Evolutionary conservation across 1,140 invertebrate genomes (phyloP).

Genomic region (Nasonia longicornis): DNA sequence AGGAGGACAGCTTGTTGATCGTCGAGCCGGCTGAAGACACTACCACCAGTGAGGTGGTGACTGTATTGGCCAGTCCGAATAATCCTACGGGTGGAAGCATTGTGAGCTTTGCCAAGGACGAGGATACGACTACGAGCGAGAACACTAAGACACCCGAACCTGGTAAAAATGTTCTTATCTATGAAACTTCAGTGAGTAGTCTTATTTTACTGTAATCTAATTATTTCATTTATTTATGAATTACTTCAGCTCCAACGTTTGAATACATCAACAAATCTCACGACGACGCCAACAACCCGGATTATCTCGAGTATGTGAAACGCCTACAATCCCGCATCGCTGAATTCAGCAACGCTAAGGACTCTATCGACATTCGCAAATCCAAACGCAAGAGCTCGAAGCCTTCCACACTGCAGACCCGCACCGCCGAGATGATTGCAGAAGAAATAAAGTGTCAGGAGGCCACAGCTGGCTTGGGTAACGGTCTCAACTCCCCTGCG

Average conservation of each 20-base stretch:
- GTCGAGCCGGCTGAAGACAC: constrained; percentile 68
- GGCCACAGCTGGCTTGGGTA: constrained; percentile 46
- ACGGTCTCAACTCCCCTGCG: constrained; percentile 63
- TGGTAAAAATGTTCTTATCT: not conserved
- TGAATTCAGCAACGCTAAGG: constrained; percentile 79
- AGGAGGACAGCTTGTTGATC: constrained; percentile 73
- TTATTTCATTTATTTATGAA: not conserved
- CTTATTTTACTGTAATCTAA: not conserved
- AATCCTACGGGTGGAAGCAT: constrained; percentile 59
- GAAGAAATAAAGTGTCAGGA: constrained; percentile 64
- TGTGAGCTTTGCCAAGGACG: not conserved
- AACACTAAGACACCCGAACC: constrained; percentile 20
- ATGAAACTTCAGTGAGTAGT: not conserved
- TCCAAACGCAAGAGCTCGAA: constrained; percentile 73
- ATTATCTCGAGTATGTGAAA: constrained; percentile 77
- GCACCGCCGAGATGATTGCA: constrained; percentile 64
- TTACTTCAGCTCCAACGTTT: not conserved
- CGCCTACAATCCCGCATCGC: constrained; percentile 77
- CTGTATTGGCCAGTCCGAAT: constrained; percentile 70
- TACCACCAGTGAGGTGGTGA: constrained; percentile 73
- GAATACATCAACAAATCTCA: not conserved
- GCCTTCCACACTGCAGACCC: constrained; percentile 49
- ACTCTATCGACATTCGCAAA: constrained; percentile 78
- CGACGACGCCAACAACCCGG: constrained; percentile 63
- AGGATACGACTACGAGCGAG: not conserved